Evolutionary conservation across 1,140 invertebrate genomes (phyloP), one percentile per base, ranked within the genome.

Genomic region (Lethrus apterus): DNA sequence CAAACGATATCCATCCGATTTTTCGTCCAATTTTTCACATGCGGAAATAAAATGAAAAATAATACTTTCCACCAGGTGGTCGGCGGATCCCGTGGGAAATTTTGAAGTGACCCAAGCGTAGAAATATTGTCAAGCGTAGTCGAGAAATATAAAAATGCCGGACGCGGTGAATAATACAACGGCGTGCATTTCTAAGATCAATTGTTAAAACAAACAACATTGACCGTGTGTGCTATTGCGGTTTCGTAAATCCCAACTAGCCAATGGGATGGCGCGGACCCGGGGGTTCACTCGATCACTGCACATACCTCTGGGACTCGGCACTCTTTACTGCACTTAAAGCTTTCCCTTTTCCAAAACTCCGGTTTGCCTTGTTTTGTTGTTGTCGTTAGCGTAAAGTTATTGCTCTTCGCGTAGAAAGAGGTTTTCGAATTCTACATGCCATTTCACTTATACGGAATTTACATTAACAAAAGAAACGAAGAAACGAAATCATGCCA

Each of bases 61-160:
- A 49, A 49, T 49, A 49, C 36, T 49, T 42, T 49, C 47, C 47
- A 44, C 46, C 41, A 30, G 38, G 46, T 47, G 46, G 50, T 44
- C 50, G 48, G 45, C 14, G 24, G 36, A 26, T 38, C 56, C 49
- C 56, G 13, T 24, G 56, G 56, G 56, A 58, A 58, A 58, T 58
- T 55, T 50, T 51, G 36, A 49, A 58, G 56, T 55, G 51, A 58
- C 53, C 55, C 51, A 52, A 50, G 33, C 50, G 56, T 50, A 41
- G 50, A 58, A 58, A 58, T 55, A 55, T 58, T 55, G 56, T 58
- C 56, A 58, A 58, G 45, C 48, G 33, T 48, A 44, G 42, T 43
- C 34, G 38, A 32, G 34, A 52, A 51, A 54, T 54, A 57, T 54
- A 57, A 54, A 57, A 54, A 57, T 57, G 47, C 46, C 47, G 35